phyloP scores from a whole-genome alignment of 1,140 invertebrate species.

The Adelges cooleyi region DNA sequence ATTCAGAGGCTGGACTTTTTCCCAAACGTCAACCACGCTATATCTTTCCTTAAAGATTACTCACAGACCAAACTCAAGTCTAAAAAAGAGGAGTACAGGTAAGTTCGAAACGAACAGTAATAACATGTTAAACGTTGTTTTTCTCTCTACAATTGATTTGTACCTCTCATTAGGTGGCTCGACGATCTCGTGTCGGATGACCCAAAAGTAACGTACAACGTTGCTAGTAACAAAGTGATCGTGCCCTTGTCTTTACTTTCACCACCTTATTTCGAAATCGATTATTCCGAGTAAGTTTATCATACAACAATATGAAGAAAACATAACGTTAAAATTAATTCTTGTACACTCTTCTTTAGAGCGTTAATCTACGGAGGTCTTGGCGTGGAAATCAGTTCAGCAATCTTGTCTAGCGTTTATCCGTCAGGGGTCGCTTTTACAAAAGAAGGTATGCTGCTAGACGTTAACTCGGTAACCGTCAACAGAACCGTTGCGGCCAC shows the following conservation, averaged over 20 bases:
- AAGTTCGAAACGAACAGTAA: neutral
- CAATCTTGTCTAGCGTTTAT: slow-evolving; percentile 38
- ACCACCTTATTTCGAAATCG: slow-evolving; percentile 38
- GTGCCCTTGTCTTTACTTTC: slow-evolving; percentile 39
- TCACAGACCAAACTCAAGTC: slow-evolving; percentile 35
- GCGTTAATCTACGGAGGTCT: slow-evolving; percentile 41
- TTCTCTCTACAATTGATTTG: neutral
- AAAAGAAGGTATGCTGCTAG: neutral
- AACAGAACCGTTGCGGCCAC: neutral
- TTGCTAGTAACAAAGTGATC: slow-evolving; percentile 41
- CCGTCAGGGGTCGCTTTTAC: neutral
- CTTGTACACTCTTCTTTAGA: slow-evolving; percentile 33
- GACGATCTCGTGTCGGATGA: slow-evolving; percentile 33
- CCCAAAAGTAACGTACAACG: slow-evolving; percentile 37
- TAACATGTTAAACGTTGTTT: slow-evolving; percentile 4
- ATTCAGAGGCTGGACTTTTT: slow-evolving; percentile 44
- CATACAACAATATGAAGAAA: too few relatives aligned
- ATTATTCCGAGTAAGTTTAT: slow-evolving; percentile 39
- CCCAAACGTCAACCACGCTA: slow-evolving; percentile 39
- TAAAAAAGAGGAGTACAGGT: slow-evolving; percentile 36
- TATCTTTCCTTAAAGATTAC: slow-evolving; percentile 37
- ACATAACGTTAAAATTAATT: neutral
- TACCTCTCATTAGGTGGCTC: slow-evolving; percentile 34
- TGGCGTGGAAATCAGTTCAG: slow-evolving; percentile 41
- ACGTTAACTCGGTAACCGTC: neutral